Conservation (phyloP, 2,888 invertebrate species). For the Lysandra coridon region DNA sequence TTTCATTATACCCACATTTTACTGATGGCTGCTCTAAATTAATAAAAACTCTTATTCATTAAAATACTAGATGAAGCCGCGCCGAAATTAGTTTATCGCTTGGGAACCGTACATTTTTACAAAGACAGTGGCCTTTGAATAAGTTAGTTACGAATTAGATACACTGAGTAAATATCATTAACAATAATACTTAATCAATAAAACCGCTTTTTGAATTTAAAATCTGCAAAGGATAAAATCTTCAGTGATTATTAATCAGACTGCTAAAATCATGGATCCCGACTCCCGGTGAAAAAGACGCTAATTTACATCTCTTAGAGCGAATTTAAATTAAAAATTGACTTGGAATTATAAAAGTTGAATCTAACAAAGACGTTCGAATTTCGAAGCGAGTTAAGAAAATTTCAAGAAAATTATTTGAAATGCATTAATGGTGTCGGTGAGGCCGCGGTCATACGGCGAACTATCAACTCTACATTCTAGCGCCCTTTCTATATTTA, state of each 20-base stretch:
- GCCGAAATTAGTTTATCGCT: no score
- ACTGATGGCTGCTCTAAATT: not conserved
- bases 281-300: not conserved
- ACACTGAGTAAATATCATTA: no score
- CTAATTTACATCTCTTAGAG: not conserved
- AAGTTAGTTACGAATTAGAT: no score
- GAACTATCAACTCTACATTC: not conserved
- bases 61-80: no score
- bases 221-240: not conserved
- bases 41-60: no score
- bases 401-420: constrained; percentile 25
- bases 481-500: no score
- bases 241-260: not conserved
- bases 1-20: not conserved
- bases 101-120: no score
- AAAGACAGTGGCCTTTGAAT: no score
- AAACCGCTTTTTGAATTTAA: not conserved
- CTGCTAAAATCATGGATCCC: not conserved
- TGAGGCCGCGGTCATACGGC: not conserved
- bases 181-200: no score
- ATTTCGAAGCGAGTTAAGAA: constrained; percentile 19
- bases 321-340: constrained; percentile 24
- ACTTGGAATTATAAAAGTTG: constrained; percentile 23
- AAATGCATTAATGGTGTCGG: constrained; percentile 30
- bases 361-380: constrained; percentile 24